Evolutionary conservation across 2,113 vertebrate species (phyloP).

Genomic region (Halichoerus grypus): DNA sequence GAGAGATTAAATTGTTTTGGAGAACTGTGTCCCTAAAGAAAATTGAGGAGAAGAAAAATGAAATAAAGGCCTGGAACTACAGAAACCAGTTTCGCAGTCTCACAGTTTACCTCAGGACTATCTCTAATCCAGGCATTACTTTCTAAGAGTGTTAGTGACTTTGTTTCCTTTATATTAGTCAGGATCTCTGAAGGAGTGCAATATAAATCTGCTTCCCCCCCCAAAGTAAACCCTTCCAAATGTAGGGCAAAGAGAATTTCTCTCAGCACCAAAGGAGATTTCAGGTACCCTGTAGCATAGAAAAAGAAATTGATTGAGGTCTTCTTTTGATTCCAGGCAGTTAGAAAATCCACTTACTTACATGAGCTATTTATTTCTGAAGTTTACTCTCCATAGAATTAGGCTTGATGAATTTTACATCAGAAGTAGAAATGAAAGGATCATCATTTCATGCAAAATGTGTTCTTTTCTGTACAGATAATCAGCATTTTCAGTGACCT

Average conservation of each 20-base stretch:
- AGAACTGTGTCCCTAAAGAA: background rate
- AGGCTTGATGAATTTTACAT: conserved; percentile 48
- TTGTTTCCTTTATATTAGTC: background rate
- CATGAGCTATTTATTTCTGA: conserved; percentile 14
- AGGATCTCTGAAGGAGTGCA: background rate
- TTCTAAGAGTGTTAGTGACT: background rate
- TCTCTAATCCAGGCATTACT: background rate
- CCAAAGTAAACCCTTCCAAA: background rate
- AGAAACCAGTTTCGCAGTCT: background rate
- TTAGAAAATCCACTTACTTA: conserved; percentile 33
- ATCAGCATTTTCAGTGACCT: conserved; percentile 34
- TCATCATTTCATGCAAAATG: background rate
- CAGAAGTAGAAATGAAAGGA: background rate
- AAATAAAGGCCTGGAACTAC: background rate
- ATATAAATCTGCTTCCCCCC: background rate
- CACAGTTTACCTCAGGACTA: background rate
- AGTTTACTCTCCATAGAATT: conserved; percentile 3
- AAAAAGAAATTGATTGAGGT: background rate
- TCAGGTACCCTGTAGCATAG: background rate
- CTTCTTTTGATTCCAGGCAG: background rate
- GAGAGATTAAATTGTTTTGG: background rate
- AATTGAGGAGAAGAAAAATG: background rate
- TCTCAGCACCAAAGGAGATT: background rate
- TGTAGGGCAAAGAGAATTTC: background rate
- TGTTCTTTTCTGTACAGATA: background rate